Evolutionary conservation across 1,140 invertebrate genomes (phyloP), one percentile per base, ranked within the genome.

Genomic region (Bombus waltoni): DNA sequence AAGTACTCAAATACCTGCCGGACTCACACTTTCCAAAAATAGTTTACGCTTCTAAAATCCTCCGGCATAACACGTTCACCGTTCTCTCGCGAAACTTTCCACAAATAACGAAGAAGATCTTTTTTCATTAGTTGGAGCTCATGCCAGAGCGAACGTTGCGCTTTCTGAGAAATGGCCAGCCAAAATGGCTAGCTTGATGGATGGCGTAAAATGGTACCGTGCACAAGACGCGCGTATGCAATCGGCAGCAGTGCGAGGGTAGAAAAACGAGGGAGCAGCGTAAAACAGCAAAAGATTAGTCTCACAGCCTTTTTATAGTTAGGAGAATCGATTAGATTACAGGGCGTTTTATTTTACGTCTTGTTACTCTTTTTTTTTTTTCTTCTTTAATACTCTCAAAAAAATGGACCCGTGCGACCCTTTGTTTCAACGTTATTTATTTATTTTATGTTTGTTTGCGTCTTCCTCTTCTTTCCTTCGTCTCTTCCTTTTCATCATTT

Each of bases 271-370:
- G 77, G 74, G 74, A 81, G 70, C 73, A 87, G 85, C 80, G 68
- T 79, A 72, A 83, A 77, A 83, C 70, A 77, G 77, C 85, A 85
- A 87, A 90, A 80, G 71, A 87, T 90, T 65, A 42, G 62, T 88
- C 81, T 90, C 89, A 91, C 89, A 91, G 89, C 89, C 89, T 86
- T 38, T 47, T 28, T 32, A 18, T 59, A 81, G 72, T 86, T 90
- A 88, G 84, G 87, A 87, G 81, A 88, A 77, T 84, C 72, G 70
- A 68, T 87, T 78, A 81, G 78, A 84, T 71, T 71, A 71, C 38
- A 15, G 68, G 28, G 68, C 38, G 38, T 38, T 71, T 38, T 70
- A 70, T 70, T 38, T 38, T 70, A 25, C 35, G 68, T 38, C 38
- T 70, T 11, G 32, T 68, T 38, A 2, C 38, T 28, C 28, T 68